A percentile compares a stretch with the other conserved stretches of the same genome.
Evolutionary conservation across 1,140 invertebrate genomes (phyloP).

Genomic region (Saccostrea echinata): DNA sequence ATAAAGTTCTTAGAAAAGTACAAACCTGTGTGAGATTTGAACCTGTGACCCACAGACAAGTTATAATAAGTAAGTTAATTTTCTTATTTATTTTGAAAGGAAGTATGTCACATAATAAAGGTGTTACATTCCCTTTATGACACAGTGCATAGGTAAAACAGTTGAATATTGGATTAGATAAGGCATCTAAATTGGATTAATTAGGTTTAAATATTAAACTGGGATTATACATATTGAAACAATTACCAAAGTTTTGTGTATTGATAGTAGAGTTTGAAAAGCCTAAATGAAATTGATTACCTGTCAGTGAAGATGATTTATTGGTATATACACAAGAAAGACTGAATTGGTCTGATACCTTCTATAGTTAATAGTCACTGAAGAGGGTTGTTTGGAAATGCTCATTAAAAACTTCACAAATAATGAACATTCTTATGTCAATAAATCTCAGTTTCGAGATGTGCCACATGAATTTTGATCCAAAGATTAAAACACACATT

Average conservation of each 20-base stretch:
- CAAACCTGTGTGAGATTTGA: too few species aligned
- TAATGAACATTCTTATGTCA: constrained; percentile 22
- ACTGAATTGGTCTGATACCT: background rate
- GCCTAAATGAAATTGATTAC: background rate
- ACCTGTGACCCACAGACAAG: too few species aligned
- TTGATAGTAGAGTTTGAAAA: background rate
- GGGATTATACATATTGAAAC: background rate
- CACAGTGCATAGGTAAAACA: too few species aligned
- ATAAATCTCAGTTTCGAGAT: constrained; percentile 17
- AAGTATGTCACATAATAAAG: too few species aligned
- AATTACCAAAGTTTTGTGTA: background rate
- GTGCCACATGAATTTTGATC: background rate
- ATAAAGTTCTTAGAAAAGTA: too few species aligned
- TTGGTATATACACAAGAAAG: background rate
- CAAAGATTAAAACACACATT: constrained; percentile 16
- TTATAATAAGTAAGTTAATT: too few species aligned
- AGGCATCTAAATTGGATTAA: too few species aligned
- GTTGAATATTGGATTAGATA: too few species aligned
- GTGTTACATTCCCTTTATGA: too few species aligned
- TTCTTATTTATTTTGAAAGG: too few species aligned
- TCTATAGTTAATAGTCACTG: background rate
- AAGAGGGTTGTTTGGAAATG: constrained; percentile 1
- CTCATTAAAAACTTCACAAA: constrained; percentile 16
- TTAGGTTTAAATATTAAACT: background rate
- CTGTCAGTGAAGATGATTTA: constrained; percentile 8